Percentiles rank a stretch among this genome's conserved stretches.
Conservation (phyloP, 2,113 vertebrate species). For the Rafetus swinhoei region DNA sequence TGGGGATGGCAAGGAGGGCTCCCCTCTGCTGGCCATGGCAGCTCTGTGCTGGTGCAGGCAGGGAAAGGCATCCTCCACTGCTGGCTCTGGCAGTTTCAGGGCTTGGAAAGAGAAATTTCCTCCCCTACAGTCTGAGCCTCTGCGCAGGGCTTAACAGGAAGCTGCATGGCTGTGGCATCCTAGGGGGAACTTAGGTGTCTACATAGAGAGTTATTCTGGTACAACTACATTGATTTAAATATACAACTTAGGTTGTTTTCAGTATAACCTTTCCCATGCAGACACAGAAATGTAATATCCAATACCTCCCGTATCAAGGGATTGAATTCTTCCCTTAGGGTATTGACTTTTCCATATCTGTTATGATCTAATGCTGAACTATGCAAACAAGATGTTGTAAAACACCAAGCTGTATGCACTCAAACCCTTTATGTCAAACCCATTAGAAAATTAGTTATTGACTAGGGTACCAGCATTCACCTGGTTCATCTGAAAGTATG, state of each 20-base stretch:
- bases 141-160: no score
- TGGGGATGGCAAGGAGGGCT: no score
- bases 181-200: no score
- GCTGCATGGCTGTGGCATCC: no score
- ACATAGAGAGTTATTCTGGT: background rate
- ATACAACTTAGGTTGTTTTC: background rate
- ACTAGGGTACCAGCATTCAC: background rate
- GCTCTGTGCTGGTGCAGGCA: no score
- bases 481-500: background rate
- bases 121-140: no score
- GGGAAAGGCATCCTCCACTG: no score
- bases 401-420: background rate
- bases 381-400: background rate
- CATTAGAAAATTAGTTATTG: background rate
- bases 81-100: no score
- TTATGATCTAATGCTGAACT: background rate
- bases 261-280: background rate
- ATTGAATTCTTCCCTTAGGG: background rate
- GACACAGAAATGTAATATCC: background rate
- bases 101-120: no score
- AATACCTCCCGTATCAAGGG: background rate
- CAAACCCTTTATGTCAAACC: background rate
- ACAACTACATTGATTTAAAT: background rate
- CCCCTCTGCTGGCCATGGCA: no score
- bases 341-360: background rate